These are phyloP conservation scores for Allygus modestus DNA, from an alignment of 2,888 invertebrate species.

Conservation along the genomic window DNA sequence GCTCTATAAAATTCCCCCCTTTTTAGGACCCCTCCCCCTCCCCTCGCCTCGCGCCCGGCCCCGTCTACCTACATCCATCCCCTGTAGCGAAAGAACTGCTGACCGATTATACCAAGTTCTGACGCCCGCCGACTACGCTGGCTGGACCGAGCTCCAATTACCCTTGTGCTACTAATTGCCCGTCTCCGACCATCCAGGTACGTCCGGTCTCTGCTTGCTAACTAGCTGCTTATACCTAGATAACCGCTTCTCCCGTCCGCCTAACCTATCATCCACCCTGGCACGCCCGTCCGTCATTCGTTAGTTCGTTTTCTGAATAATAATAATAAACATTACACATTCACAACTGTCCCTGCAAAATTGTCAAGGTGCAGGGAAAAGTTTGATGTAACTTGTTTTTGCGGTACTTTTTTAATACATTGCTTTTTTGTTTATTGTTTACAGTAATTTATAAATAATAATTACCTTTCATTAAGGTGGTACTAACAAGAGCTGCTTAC, in stretches of 20 bases:
- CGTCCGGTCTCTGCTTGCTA: not conserved
- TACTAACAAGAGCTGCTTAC: too few species aligned
- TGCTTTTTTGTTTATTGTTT: too few species aligned
- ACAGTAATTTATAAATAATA: too few species aligned
- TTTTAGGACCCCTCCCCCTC: constrained; percentile 58
- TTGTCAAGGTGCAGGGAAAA: constrained; percentile 2
- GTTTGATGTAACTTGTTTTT: not conserved
- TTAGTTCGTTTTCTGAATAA: not conserved
- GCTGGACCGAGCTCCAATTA: constrained; percentile 34
- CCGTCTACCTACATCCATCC: constrained; percentile 69
- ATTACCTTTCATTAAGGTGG: too few species aligned
- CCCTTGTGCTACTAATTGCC: constrained; percentile 21
- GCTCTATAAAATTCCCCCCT: constrained; percentile 64
- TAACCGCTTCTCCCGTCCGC: not conserved
- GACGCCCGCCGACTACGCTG: constrained; percentile 29
- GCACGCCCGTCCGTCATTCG: not conserved
- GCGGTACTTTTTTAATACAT: too few species aligned
- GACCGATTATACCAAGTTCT: constrained; percentile 65
- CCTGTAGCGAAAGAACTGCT: constrained; percentile 65
- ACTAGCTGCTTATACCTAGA: not conserved
- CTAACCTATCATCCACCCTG: too few species aligned
- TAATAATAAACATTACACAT: not conserved
- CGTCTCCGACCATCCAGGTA: constrained; percentile 24
- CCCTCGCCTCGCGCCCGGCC: constrained; percentile 64
- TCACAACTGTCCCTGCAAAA: constrained; percentile 30